A percentile compares a stretch with the other conserved stretches of the same genome.
These are phyloP conservation scores for Melitaea athalia DNA, from an alignment of 2,888 invertebrate genomes.

Conservation along the genomic window DNA sequence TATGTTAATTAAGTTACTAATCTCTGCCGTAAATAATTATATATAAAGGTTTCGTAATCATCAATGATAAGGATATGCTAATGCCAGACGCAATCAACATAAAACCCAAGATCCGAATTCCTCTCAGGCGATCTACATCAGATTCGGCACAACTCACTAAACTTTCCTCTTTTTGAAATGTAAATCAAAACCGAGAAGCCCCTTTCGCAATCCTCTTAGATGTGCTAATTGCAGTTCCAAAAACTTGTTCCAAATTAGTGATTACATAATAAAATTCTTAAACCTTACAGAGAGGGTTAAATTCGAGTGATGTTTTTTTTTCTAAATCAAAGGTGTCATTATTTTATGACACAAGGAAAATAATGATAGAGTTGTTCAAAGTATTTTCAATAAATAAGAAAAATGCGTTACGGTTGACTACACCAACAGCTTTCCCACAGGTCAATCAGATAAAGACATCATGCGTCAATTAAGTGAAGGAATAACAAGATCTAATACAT, in stretches of 20 bases:
- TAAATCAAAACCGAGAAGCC: slow-evolving; percentile 72
- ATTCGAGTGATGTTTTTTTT: neutral
- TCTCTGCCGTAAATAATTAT: neutral
- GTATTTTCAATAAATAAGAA: no score
- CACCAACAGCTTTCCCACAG: neutral
- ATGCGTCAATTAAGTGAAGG: slow-evolving; percentile 2
- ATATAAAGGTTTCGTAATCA: neutral
- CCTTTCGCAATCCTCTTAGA: slow-evolving; percentile 69
- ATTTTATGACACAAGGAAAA: neutral
- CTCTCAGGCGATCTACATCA: slow-evolving; percentile 38
- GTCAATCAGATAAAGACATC: neutral
- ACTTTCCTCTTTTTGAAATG: slow-evolving; percentile 70
- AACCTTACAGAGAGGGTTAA: slow-evolving; percentile 18
- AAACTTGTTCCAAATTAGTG: slow-evolving; percentile 55
- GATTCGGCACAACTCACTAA: slow-evolving; percentile 48
- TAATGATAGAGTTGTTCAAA: no score
- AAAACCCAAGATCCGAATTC: slow-evolving; percentile 18
- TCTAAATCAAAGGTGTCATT: neutral
- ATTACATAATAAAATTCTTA: slow-evolving; percentile 50
- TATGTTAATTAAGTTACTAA: neutral
- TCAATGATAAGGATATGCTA: slow-evolving; percentile 9
- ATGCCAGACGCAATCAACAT: slow-evolving; percentile 18
- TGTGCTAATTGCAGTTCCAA: slow-evolving; percentile 71
- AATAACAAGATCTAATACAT: slow-evolving; percentile 1
- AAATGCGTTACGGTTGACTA: neutral